Conservation (phyloP, 1,140 invertebrate species). For the Thaumatotibia leucotreta region DNA sequence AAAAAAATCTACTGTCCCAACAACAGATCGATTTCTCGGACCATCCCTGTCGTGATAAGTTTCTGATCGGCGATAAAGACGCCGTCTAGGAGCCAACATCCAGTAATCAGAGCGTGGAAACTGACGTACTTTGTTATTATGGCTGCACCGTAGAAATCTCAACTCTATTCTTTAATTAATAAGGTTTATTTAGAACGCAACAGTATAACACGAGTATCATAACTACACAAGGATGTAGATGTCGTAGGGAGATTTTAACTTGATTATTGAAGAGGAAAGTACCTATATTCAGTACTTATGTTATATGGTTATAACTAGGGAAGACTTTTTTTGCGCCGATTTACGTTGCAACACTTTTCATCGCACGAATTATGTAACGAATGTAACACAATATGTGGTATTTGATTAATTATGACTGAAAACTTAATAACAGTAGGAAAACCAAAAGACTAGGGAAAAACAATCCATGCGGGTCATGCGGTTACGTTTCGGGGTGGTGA, state of each 20-base stretch:
- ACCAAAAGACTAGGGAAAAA: too few relatives aligned
- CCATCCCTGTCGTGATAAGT: slow-evolving; percentile 33
- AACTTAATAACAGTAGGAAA: too few relatives aligned
- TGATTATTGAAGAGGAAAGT: neutral
- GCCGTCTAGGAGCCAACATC: slow-evolving; percentile 73
- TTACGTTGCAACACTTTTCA: neutral
- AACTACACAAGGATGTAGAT: slow-evolving; percentile 51
- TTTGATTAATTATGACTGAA: too few relatives aligned
- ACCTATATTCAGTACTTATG: neutral
- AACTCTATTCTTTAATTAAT: slow-evolving; percentile 23
- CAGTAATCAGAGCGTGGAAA: slow-evolving; percentile 75
- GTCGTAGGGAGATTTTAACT: slow-evolving; percentile 31
- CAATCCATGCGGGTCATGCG: too few relatives aligned
- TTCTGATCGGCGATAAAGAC: slow-evolving; percentile 72
- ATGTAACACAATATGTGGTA: too few relatives aligned
- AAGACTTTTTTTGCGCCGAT: neutral
- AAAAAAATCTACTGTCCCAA: neutral
- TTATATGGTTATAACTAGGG: too few relatives aligned
- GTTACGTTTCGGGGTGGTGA: too few relatives aligned
- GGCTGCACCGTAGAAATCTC: slow-evolving; percentile 33
- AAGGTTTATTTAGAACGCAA: slow-evolving; percentile 11
- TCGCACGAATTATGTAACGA: too few relatives aligned
- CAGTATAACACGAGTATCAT: too few relatives aligned
- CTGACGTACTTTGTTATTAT: slow-evolving; percentile 61
- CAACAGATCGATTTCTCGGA: slow-evolving; percentile 30